Conservation (phyloP, 2,888 invertebrate species). For the Axea sp. region DNA sequence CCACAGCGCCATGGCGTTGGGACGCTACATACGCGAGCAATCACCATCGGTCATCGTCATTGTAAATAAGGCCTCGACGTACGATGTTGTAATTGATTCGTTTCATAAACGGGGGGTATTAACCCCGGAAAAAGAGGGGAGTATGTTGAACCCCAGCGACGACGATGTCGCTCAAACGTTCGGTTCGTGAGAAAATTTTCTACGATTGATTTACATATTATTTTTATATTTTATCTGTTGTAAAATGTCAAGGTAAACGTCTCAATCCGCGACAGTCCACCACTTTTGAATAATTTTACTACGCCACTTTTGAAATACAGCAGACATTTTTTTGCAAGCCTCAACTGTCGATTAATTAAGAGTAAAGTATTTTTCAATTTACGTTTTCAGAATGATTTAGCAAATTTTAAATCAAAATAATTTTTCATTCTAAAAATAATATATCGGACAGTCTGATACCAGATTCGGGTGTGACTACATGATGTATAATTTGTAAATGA, state of each 20-base stretch:
- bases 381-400: neutral
- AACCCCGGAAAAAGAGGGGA: conserved; percentile 23
- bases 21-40: conserved; percentile 50
- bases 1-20: conserved; percentile 50
- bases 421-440: no score
- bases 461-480: conserved; percentile 1
- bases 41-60: conserved; percentile 58
- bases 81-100: conserved; percentile 55
- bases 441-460: neutral
- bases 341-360: no score
- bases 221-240: no score
- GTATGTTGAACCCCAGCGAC: conserved; percentile 16
- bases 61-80: conserved; percentile 39
- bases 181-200: conserved; percentile 22
- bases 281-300: no score
- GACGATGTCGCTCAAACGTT: conserved; percentile 8
- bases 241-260: no score
- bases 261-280: no score
- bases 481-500: conserved; percentile 7
- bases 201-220: no score
- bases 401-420: no score
- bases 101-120: conserved; percentile 44
- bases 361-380: no score
- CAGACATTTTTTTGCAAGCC: no score
- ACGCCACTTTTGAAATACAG: no score